Base-by-base conservation (phyloP, 2,113 vertebrate genomes). In the Brienomyrus longianalis region DNA sequence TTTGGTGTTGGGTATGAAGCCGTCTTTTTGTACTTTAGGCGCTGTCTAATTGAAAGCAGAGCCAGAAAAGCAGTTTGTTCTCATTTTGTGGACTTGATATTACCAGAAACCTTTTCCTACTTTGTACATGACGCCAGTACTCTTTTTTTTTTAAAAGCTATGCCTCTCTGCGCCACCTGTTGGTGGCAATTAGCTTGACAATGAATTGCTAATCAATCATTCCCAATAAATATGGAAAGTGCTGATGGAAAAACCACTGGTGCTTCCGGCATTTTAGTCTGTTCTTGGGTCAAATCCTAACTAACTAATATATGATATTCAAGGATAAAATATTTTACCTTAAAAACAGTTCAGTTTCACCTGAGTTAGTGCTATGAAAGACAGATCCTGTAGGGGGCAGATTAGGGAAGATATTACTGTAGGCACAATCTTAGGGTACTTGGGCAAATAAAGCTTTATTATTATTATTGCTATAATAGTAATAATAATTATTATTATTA, bases 161-260 rank as follows among this genome's bases (percentile, higher is more conserved):
- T 21, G 7, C 23, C 84, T 51, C 23, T 52, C 15, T 51, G 48
- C 47, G n/a, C 84, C 47, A 50, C 84, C 47, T 86, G 23, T 27
- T 86, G 47, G 47, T 51, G 84, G 10, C 39, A 51, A 51, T 52
- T 52, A 54, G 47, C 50, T 86, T 86, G 85, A 86, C 85, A 86
- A 54, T 96, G 94, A 96, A 96, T 96, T 95, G 95, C 97, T 96
- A 96, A 96, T 90, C 94, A 95, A 96, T 96, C 97, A 93, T 94
- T 97, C 96, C 97, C 96, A 99, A 98, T 98, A 99, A 98, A 98
- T 93, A 92, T 95, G 95, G 94, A 97, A 96, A 96, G 93, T 97
- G 97, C 97, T 97, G 97, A 97, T 98, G 96, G 83, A 92, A 89
- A 94, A 94, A 70, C 23, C 23, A 35, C n/a, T 31, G 23, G 59